Evolutionary conservation across 1,140 invertebrate species (phyloP).

Genomic region (Bombus terrestris): DNA sequence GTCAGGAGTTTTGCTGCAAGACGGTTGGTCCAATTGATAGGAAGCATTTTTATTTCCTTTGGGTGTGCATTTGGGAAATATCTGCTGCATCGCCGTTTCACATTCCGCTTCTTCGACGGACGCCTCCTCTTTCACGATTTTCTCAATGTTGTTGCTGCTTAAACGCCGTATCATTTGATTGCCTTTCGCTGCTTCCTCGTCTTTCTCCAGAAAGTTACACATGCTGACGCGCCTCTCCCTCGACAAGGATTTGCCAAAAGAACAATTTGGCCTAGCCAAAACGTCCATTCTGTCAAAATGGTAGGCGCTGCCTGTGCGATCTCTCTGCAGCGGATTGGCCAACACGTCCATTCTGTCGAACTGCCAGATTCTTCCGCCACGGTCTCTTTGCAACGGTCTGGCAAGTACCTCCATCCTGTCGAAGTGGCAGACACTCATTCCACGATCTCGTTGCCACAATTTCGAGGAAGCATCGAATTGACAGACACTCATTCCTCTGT

Average conservation of each 20-base stretch:
- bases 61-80: slow-evolving; percentile 10
- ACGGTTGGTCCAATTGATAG: slow-evolving; percentile 70
- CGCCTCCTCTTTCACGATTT: slow-evolving; percentile 62
- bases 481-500: slow-evolving; percentile 76
- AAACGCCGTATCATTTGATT: slow-evolving; percentile 41
- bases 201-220: slow-evolving; percentile 66
- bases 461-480: slow-evolving; percentile 70
- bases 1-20: slow-evolving; percentile 75
- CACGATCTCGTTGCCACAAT: slow-evolving; percentile 66
- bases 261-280: slow-evolving; percentile 57
- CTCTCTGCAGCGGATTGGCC: slow-evolving; percentile 60
- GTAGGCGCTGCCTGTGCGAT: slow-evolving; percentile 66
- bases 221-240: slow-evolving; percentile 61
- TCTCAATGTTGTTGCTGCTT: slow-evolving; percentile 69
- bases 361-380: slow-evolving; percentile 73
- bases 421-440: slow-evolving; percentile 74
- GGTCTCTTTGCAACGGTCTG: slow-evolving; percentile 66
- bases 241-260: slow-evolving; percentile 40
- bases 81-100: slow-evolving; percentile 26
- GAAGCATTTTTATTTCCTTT: slow-evolving; percentile 23
- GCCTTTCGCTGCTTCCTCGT: slow-evolving; percentile 40
- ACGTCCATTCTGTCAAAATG: slow-evolving; percentile 69
- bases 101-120: slow-evolving; percentile 22
- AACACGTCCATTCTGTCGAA: slow-evolving; percentile 75
- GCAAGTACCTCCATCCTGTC: slow-evolving; percentile 70